Conservation (phyloP, 1,140 invertebrate genomes). For the Drosophila erecta region DNA sequence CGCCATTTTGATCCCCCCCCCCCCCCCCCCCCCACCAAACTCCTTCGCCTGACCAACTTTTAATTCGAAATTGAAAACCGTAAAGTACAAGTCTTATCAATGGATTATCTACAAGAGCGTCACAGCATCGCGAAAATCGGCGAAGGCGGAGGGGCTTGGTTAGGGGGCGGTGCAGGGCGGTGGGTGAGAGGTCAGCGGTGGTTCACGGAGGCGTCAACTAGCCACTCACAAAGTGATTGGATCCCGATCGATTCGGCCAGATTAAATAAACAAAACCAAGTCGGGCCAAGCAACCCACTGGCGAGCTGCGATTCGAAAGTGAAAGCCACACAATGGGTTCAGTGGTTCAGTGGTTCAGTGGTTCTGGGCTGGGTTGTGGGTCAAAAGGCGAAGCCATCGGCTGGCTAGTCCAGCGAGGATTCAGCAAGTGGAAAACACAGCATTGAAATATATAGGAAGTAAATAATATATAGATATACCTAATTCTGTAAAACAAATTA, state of each 20-base stretch:
- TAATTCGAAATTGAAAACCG: constrained; percentile 53
- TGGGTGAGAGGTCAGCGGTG: constrained; percentile 28
- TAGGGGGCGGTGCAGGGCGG: neutral
- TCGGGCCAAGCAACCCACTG: neutral
- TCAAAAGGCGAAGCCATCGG: constrained; percentile 8
- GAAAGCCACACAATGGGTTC: constrained; percentile 49
- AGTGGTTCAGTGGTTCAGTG: constrained; percentile 12
- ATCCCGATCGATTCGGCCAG: constrained; percentile 40
- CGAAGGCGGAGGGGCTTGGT: too few relatives aligned
- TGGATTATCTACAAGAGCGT: constrained; percentile 49
- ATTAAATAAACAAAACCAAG: constrained; percentile 37
- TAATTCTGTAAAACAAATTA: neutral
- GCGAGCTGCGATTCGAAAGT: constrained; percentile 46
- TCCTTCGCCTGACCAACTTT: constrained; percentile 12
- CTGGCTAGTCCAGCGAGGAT: neutral
- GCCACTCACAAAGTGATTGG: constrained; percentile 71
- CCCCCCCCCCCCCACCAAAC: constrained; percentile 5
- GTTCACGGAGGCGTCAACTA: constrained; percentile 65
- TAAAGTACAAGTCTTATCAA: constrained; percentile 58
- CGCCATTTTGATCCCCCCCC: constrained; percentile 59
- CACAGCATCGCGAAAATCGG: constrained; percentile 15
- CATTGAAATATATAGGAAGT: neutral
- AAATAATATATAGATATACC: neutral
- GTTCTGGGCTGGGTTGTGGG: constrained; percentile 42
- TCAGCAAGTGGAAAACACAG: neutral